Conservation (phyloP, 1,140 invertebrate species). For the Episyrphus balteatus region DNA sequence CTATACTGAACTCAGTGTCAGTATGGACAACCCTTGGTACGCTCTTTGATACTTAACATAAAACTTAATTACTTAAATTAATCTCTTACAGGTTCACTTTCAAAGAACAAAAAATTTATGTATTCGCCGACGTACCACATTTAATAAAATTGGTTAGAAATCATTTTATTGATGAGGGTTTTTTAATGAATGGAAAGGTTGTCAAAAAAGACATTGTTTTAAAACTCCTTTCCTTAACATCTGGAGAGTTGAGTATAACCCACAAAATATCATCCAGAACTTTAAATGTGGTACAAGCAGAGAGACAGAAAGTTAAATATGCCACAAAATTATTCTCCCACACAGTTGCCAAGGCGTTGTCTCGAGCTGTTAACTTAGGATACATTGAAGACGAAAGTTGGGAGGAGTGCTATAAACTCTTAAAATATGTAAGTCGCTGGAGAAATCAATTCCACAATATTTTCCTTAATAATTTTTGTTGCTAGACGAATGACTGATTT, state of each 20-base stretch:
- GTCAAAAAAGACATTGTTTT: slow-evolving; percentile 3
- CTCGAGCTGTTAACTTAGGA: background rate
- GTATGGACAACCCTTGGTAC: background rate
- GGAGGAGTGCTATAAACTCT: background rate
- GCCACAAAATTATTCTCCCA: background rate
- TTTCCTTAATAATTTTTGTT: no score
- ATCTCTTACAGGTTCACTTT: background rate
- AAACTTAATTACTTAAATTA: background rate
- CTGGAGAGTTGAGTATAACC: background rate
- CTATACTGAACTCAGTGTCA: background rate
- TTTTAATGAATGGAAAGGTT: slow-evolving; percentile 3
- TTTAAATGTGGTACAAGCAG: background rate
- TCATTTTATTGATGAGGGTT: slow-evolving; percentile 6
- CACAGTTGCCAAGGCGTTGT: background rate
- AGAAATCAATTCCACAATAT: background rate
- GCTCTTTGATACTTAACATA: background rate
- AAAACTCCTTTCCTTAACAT: slow-evolving; percentile 1
- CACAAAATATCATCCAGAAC: slow-evolving; percentile 3
- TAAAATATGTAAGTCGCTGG: background rate
- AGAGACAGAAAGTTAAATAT: background rate
- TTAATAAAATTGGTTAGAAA: slow-evolving; percentile 9
- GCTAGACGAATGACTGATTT: no score
- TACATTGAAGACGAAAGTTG: background rate
- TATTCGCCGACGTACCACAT: slow-evolving; percentile 8
- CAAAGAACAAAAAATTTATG: slow-evolving; percentile 5